Base-by-base conservation (phyloP, 2,888 invertebrate species). In the Gortyna flavago region DNA sequence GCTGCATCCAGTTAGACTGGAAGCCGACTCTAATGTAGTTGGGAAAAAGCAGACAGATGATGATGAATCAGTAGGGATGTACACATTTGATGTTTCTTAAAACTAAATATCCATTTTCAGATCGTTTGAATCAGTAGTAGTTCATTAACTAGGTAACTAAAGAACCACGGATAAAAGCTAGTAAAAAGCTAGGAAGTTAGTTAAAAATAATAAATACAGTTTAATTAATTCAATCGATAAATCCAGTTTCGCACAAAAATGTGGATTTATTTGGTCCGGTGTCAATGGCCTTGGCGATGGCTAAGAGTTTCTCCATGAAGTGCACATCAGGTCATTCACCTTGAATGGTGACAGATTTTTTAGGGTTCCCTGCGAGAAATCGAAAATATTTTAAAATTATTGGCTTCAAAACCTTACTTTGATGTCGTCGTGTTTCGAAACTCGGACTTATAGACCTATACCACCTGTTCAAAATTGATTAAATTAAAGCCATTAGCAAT, bases 201-300 rank as follows among this genome's bases (percentile, higher is more conserved):
- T 16, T 44, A 44, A 44, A 44, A 44, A 44, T 44, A 11, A 44
- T 44, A 44, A 16, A 44, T 5, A 44, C 0, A 44, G 5, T n/a
- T n/a, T n/a, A 44, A 44, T 44, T 44, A 4, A 83, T 78, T 71
- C 79, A 77, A 81, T 82, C 78, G 70, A 83, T 81, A 77, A 74
- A 75, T 79, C 85, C 84, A 79, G 86, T 86, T 87, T 85, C 70
- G 85, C 79, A 84, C 75, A 88, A 85, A 87, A 76, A 84, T 88
- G 87, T 87, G 87, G 77, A 88, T 85, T 84, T 87, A 88, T 88
- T 80, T 73, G 76, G 80, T 80, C 68, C 79, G 18, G 54, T 79
- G 86, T 84, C 85, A 84, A 67, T 81, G 84, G 85, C 84, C 88
- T 74, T 67, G 57, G 48, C 66, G n/a, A 75, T 83, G 75, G 85